Evolutionary conservation across 2,888 invertebrate species (phyloP).

Genomic region (Liposcelis brunnea): DNA sequence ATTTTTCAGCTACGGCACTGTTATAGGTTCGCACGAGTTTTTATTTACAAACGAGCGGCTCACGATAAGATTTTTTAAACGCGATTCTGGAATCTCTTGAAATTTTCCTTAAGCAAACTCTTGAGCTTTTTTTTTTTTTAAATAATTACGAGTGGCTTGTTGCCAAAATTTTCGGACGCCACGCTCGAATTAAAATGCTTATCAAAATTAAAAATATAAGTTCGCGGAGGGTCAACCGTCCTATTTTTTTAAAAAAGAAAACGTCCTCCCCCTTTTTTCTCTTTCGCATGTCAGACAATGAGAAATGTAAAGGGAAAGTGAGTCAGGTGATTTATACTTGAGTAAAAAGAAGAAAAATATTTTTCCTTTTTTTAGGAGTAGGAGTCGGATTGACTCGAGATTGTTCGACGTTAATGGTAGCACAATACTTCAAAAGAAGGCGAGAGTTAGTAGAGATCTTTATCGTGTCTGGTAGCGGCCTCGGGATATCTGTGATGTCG

Average conservation of each 20-base stretch:
- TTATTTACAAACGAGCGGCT: background rate
- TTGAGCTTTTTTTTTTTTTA: too few species aligned
- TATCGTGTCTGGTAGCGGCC: constrained; percentile 68
- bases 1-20: constrained; percentile 61
- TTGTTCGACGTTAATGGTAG: constrained; percentile 76
- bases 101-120: background rate
- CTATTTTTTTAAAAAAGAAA: too few species aligned
- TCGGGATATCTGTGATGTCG: constrained; percentile 71
- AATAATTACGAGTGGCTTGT: too few species aligned
- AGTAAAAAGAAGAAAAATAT: background rate
- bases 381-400: constrained; percentile 74
- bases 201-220: too few species aligned
- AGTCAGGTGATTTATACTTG: background rate
- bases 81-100: too few species aligned
- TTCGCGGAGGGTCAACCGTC: too few species aligned
- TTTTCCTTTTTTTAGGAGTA: constrained; percentile 34
- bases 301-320: too few species aligned
- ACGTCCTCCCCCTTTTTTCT: too few species aligned
- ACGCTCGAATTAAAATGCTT: too few species aligned
- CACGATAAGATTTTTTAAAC: background rate
- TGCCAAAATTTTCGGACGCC: too few species aligned
- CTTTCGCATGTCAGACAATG: too few species aligned
- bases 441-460: constrained; percentile 78
- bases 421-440: constrained; percentile 72
- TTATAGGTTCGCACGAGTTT: constrained; percentile 36